Conservation (phyloP, 2,888 invertebrate genomes). For the Dryobotodes eremita region DNA sequence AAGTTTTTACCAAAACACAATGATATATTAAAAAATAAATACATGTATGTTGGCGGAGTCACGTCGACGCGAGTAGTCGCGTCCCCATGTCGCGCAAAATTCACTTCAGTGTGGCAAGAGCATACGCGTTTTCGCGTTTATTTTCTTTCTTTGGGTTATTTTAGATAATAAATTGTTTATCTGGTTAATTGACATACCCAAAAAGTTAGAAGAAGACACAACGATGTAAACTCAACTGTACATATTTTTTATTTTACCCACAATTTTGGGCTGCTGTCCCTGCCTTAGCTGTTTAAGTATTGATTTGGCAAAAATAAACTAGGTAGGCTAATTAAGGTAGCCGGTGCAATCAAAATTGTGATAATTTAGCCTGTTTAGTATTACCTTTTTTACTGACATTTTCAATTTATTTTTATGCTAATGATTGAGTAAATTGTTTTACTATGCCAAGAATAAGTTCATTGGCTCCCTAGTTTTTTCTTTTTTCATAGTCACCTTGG, state of each 20-base stretch:
- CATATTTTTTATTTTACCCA: neutral
- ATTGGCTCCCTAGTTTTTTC: constrained; percentile 3
- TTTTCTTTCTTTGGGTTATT: neutral
- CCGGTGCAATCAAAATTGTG: neutral
- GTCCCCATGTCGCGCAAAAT: neutral
- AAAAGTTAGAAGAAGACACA: neutral
- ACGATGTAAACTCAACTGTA: neutral
- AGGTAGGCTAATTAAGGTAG: too few relatives aligned
- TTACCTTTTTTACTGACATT: neutral
- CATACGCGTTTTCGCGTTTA: neutral
- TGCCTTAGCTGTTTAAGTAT: neutral
- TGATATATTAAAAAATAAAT: too few relatives aligned
- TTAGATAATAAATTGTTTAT: neutral
- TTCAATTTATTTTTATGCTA: neutral
- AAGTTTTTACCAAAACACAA: neutral
- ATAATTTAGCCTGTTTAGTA: neutral
- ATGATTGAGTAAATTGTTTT: neutral
- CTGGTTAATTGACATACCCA: neutral
- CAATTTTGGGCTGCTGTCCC: neutral
- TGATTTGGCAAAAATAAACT: neutral
- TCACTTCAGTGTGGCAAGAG: neutral
- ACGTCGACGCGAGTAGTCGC: neutral
- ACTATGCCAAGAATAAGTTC: neutral
- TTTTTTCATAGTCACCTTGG: neutral
- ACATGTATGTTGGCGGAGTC: neutral